phyloP scores from a whole-genome alignment of 30 jellyfish, hydroid and myxozoan genomes.

The Mastigias papua region DNA sequence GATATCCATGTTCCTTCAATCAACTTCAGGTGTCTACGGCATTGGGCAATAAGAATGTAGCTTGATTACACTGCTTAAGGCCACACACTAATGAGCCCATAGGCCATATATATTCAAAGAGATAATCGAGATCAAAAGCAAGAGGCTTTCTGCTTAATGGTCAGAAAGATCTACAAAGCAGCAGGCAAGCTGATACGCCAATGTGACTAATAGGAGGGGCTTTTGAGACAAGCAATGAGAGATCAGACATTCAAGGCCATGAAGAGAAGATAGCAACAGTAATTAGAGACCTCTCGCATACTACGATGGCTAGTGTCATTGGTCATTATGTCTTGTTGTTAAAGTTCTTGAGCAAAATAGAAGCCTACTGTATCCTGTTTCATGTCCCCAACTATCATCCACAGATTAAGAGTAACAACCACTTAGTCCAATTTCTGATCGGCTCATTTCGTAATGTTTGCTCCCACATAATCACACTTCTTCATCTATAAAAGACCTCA shows the following conservation, averaged over 20 bases:
- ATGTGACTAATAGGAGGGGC: background rate
- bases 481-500: background rate
- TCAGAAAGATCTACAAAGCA: no score
- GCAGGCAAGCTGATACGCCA: no score
- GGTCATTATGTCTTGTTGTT: no score
- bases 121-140: no score
- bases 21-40: no score
- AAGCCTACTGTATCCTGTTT: background rate
- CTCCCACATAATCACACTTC: slow-evolving; percentile 8
- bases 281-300: background rate
- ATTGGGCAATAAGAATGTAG: no score
- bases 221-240: background rate
- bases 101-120: no score
- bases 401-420: background rate
- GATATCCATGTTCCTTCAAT: no score
- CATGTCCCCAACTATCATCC: background rate
- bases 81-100: no score
- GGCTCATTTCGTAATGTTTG: background rate
- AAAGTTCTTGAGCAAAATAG: no score
- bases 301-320: background rate
- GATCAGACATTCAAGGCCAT: background rate
- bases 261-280: background rate
- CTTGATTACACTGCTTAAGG: no score
- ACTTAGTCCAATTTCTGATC: background rate
- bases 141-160: no score